A percentile compares a stretch with the other conserved stretches of the same genome.
Conservation (phyloP, 2,888 invertebrate species). For the Pristionchus mayeri region DNA sequence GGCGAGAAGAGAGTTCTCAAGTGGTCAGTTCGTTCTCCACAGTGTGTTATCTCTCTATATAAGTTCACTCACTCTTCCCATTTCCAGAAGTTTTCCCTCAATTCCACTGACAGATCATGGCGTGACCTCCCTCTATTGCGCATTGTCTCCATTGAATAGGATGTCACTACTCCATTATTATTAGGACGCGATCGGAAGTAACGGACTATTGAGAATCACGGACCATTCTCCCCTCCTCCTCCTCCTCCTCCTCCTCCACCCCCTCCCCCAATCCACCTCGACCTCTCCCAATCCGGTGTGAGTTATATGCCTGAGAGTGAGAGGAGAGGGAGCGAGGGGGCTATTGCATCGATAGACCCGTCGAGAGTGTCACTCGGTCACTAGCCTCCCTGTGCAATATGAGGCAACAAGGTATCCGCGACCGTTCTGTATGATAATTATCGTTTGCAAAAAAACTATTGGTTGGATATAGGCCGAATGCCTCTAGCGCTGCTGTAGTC, state of each 20-base stretch:
- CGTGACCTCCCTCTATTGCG: neutral
- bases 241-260: neutral
- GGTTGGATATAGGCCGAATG: too few relatives aligned
- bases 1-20: slow-evolving; percentile 13
- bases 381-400: neutral
- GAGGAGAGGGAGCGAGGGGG: neutral
- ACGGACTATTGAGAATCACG: slow-evolving; percentile 32
- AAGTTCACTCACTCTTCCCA: neutral
- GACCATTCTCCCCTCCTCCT: neutral
- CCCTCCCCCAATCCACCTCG: neutral
- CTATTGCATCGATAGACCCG: slow-evolving; percentile 38
- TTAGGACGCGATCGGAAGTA: slow-evolving; percentile 19
- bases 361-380: slow-evolving; percentile 21
- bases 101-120: neutral
- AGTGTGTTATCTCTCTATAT: slow-evolving; percentile 11
- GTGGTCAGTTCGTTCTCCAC: neutral
- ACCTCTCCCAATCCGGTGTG: slow-evolving; percentile 41
- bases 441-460: too few relatives aligned
- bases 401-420: neutral
- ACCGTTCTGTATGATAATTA: neutral
- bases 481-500: too few relatives aligned
- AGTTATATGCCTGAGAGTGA: slow-evolving; percentile 19
- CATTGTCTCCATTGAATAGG: neutral
- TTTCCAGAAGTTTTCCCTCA: neutral
- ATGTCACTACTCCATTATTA: slow-evolving; percentile 28